Evolutionary conservation across 2,888 invertebrate species (phyloP).

Genomic region (Sicus ferrugineus): DNA sequence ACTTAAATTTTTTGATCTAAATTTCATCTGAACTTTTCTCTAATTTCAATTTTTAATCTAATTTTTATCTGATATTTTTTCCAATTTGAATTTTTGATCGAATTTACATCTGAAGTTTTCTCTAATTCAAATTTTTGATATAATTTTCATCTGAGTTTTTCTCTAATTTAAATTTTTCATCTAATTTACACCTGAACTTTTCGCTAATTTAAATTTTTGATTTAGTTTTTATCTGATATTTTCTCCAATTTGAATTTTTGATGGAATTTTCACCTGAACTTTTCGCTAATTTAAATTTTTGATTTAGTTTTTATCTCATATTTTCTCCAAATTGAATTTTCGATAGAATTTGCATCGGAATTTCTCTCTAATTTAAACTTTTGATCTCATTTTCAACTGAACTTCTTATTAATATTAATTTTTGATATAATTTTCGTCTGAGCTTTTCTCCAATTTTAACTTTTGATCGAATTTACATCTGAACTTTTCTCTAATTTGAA

Average conservation of each 20-base stretch:
- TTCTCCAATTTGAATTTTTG: background rate
- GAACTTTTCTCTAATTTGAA: background rate
- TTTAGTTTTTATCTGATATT: background rate
- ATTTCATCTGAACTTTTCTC: too few relatives aligned
- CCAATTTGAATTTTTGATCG: background rate
- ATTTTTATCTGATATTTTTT: background rate
- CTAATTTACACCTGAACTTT: background rate
- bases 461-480: too few relatives aligned
- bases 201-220: background rate
- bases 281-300: too few relatives aligned
- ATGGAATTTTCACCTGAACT: background rate
- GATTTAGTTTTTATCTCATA: too few relatives aligned
- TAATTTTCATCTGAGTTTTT: too few relatives aligned
- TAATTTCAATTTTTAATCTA: too few relatives aligned
- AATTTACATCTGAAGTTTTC: background rate
- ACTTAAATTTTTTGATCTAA: background rate
- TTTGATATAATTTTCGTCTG: background rate
- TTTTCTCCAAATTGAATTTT: background rate
- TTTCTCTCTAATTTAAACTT: background rate
- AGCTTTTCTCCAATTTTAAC: too few relatives aligned
- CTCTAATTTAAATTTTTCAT: background rate
- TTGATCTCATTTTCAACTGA: background rate
- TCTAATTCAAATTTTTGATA: too few relatives aligned
- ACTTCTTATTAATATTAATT: background rate
- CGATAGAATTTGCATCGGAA: background rate